These are phyloP conservation scores for Tichodroma muraria DNA, from an alignment of 2,113 vertebrate genomes.

Conservation along the genomic window DNA sequence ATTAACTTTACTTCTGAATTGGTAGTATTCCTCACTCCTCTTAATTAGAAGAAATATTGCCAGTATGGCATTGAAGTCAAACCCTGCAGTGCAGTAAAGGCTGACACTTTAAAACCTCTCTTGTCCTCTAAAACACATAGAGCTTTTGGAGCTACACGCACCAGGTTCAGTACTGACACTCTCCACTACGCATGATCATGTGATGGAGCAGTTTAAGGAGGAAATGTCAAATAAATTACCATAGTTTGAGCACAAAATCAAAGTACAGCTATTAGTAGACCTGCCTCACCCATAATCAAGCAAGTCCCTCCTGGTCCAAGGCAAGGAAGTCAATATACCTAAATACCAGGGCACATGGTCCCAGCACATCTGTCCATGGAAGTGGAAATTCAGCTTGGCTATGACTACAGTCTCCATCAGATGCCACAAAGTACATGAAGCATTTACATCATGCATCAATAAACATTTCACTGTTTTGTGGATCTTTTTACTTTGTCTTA, in stretches of 20 bases:
- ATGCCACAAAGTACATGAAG: background rate
- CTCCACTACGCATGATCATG: fast-evolving
- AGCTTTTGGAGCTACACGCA: background rate
- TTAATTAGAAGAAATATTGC: background rate
- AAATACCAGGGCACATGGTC: background rate
- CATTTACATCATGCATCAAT: background rate
- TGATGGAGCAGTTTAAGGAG: background rate
- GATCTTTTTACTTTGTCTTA: background rate
- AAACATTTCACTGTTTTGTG: background rate
- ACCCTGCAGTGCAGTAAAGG: background rate
- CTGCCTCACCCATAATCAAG: background rate
- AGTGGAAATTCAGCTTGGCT: background rate
- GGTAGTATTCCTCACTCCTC: background rate
- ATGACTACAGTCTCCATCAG: background rate
- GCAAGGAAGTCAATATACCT: background rate
- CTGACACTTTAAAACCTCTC: background rate
- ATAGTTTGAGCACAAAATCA: background rate
- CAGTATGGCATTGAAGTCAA: background rate
- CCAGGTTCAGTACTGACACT: background rate
- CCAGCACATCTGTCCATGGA: background rate
- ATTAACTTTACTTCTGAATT: conserved; percentile 21
- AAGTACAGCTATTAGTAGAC: background rate
- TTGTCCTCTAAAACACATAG: background rate
- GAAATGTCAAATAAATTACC: background rate
- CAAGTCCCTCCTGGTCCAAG: background rate